Percentiles rank a stretch among this genome's conserved stretches.
phyloP scores from a whole-genome alignment of 2,113 vertebrate species.

The Toxostoma redivivum region DNA sequence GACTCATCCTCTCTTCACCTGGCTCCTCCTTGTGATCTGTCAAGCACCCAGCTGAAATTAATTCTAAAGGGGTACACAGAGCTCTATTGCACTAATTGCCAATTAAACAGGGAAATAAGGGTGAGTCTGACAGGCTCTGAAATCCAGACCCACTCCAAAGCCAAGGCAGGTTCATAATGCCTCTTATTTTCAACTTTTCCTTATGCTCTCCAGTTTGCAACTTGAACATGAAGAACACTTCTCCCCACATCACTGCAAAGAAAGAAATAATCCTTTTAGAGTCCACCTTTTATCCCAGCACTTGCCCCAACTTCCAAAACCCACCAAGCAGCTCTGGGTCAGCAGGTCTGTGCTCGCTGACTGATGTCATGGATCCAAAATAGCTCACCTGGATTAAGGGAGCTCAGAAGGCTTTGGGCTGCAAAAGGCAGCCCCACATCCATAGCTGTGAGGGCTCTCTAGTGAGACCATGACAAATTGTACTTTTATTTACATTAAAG shows the following conservation, averaged over 20 bases:
- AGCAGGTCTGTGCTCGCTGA: not conserved
- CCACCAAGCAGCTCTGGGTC: not conserved
- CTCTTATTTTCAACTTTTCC: not conserved
- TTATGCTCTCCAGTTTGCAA: not conserved
- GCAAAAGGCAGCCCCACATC: not conserved
- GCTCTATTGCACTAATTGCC: not conserved
- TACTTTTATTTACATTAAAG: slow-evolving; percentile 11
- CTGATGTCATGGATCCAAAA: not conserved
- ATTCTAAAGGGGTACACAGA: not conserved
- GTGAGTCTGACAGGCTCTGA: not conserved
- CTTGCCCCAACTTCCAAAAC: not conserved
- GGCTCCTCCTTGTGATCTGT: not conserved
- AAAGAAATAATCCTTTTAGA: not conserved
- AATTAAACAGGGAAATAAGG: not conserved
- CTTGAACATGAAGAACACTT: not conserved
- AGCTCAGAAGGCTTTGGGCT: not conserved
- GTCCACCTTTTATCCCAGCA: not conserved
- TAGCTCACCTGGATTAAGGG: not conserved
- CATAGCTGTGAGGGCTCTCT: not conserved
- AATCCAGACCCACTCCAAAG: not conserved
- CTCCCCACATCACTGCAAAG: not conserved
- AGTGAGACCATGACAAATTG: not conserved
- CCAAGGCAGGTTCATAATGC: not conserved
- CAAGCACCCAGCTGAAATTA: not conserved
- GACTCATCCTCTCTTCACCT: not conserved